phyloP scores from a whole-genome alignment of 2,797 vertebrate species.

The Hyperoplus lanceolatus region DNA sequence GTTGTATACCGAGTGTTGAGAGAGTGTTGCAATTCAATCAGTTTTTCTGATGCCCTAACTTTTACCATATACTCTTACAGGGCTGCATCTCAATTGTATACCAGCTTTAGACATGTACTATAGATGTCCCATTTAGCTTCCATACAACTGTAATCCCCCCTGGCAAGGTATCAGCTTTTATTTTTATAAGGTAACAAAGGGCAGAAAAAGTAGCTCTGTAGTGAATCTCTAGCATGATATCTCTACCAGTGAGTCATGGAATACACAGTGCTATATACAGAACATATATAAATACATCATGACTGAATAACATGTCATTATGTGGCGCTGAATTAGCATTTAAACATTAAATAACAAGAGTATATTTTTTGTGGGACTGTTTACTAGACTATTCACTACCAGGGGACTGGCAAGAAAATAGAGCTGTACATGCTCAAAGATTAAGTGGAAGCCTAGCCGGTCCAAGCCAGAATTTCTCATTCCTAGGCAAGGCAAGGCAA shows the following conservation, averaged over 20 bases:
- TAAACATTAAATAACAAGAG: conserved; percentile 8
- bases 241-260: conserved; percentile 29
- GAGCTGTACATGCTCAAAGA: conserved; percentile 87
- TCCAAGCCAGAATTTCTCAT: conserved; percentile 85
- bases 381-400: conserved; percentile 14
- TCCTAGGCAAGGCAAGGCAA: conserved; percentile 72
- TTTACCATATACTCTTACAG: conserved; percentile 75
- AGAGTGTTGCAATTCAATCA: conserved; percentile 82
- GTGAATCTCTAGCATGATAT: background rate
- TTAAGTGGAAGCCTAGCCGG: conserved; percentile 90
- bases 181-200: conserved; percentile 50
- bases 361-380: conserved; percentile 17
- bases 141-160: conserved; percentile 75
- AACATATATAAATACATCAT: conserved; percentile 6
- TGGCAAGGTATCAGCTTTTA: conserved; percentile 65
- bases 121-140: conserved; percentile 80
- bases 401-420: conserved; percentile 52
- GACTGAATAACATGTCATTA: conserved; percentile 8
- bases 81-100: conserved; percentile 82
- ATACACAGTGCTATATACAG: conserved; percentile 6
- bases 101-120: conserved; percentile 63
- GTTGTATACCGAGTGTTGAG: conserved; percentile 76
- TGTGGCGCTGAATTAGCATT: conserved; percentile 14
- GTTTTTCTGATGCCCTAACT: conserved; percentile 65
- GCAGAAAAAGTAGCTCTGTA: conserved; percentile 35